Evolutionary conservation across 2,888 invertebrate genomes (phyloP), one percentile per base, ranked within the genome.

Genomic region (Emmelina monodactyla): DNA sequence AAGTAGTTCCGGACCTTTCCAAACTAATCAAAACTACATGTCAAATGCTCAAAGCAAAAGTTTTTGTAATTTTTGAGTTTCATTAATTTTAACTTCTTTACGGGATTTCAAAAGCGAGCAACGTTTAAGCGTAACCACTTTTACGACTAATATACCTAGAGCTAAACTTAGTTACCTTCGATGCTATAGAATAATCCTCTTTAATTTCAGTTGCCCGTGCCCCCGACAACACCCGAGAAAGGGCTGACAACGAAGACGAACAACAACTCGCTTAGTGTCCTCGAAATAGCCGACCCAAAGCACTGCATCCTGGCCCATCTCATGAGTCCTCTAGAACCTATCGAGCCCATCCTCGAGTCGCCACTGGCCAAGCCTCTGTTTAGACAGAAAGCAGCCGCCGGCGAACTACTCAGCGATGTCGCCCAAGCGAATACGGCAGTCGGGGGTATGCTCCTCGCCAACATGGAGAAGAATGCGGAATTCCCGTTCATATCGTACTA

Each of bases 401-500:
- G 86, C 1, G 92, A 92, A 49, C 70, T 93, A 19, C 69, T 93
- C 7, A 85, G 82, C 30, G 92, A 92, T 54, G 85, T 90, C 3
- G 87, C 87, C 2, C 65, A 85, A 65, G 88, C 86, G 9, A 89
- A 88, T 57, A 88, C 86, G 0, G 89, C 88, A 1, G 85, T 88
- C 1, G 89, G 89, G 3, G 91, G 91, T 35, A 93, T 94, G 88
- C 67, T 94, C n/a, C 69, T 94, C 32, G 90, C 92, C 11, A 94
- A 94, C 55, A 92, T 94, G 90, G 93, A 94, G 59, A 88, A 88
- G 58, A 89, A 88, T 59, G 93, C 92, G 22, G 93, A 94, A 58
- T 94, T 94, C 58, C 94, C 94, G 10, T 93, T 94, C 75, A 94
- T 94, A 80, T 86, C 92, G 10, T 92, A 93, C 64, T 94, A 93